Evolutionary conservation across 2,113 vertebrate genomes (phyloP).

Genomic region (Lophotis ruficrista): DNA sequence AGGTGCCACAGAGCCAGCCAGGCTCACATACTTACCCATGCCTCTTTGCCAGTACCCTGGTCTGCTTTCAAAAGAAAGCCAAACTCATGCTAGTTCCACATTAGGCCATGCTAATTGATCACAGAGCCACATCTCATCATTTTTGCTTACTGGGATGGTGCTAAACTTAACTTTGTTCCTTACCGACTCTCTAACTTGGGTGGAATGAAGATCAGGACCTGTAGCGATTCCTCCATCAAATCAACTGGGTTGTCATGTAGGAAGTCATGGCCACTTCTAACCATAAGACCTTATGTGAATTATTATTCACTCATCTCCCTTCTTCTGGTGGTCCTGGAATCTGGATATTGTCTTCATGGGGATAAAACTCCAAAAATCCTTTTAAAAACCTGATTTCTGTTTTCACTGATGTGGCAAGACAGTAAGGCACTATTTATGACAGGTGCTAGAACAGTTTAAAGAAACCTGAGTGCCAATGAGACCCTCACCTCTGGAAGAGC

Average conservation of each 20-base stretch:
- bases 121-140: background rate
- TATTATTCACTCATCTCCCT: background rate
- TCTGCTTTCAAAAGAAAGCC: background rate
- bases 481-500: background rate
- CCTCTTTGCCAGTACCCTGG: background rate
- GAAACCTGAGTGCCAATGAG: background rate
- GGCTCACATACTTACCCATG: background rate
- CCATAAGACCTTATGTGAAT: background rate
- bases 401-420: background rate
- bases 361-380: background rate
- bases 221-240: background rate
- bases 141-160: background rate
- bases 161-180: background rate
- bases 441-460: background rate
- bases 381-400: background rate
- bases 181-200: background rate
- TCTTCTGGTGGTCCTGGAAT: background rate
- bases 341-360: background rate
- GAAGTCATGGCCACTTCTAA: background rate
- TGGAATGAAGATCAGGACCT: background rate
- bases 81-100: background rate
- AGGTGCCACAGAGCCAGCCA: background rate
- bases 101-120: background rate
- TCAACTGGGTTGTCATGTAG: background rate
- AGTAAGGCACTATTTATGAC: background rate